Evolutionary conservation across 2,888 invertebrate genomes (phyloP).

Genomic region (Hypselothyrea guttata): DNA sequence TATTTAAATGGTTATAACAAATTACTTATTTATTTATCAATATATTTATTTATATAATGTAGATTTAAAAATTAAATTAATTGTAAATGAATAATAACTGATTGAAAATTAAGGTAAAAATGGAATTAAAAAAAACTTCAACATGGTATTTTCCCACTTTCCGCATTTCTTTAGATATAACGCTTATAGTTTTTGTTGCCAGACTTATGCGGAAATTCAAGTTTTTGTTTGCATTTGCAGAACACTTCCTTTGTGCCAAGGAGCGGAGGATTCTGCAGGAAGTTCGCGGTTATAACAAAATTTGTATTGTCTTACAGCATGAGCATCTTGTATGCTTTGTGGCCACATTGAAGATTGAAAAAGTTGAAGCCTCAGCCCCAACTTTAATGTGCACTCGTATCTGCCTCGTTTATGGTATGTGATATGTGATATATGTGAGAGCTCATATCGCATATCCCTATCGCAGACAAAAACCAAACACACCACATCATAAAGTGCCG

Average conservation of each 20-base stretch:
- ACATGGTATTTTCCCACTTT: too few species aligned
- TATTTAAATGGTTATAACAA: too few species aligned
- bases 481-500: constrained; percentile 44
- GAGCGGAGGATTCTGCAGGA: constrained; percentile 1
- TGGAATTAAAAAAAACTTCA: constrained; percentile 1
- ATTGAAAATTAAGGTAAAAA: too few species aligned
- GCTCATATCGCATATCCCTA: too few species aligned
- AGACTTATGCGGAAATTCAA: constrained; percentile 58
- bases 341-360: constrained; percentile 24
- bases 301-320: constrained; percentile 46
- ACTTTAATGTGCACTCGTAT: constrained; percentile 21
- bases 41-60: too few species aligned
- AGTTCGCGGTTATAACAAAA: constrained; percentile 45
- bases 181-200: constrained; percentile 25
- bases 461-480: constrained; percentile 34
- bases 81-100: too few species aligned
- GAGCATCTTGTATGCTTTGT: constrained; percentile 31
- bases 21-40: too few species aligned
- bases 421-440: constrained; percentile 6
- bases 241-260: constrained; percentile 62
- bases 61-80: too few species aligned
- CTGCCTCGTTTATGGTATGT: constrained; percentile 16
- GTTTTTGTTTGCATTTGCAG: constrained; percentile 51
- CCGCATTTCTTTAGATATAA: not conserved
- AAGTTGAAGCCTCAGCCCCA: not conserved